These are phyloP conservation scores for Yasuhikotakia modesta DNA, from an alignment of 2,797 vertebrate species.

Conservation along the genomic window DNA sequence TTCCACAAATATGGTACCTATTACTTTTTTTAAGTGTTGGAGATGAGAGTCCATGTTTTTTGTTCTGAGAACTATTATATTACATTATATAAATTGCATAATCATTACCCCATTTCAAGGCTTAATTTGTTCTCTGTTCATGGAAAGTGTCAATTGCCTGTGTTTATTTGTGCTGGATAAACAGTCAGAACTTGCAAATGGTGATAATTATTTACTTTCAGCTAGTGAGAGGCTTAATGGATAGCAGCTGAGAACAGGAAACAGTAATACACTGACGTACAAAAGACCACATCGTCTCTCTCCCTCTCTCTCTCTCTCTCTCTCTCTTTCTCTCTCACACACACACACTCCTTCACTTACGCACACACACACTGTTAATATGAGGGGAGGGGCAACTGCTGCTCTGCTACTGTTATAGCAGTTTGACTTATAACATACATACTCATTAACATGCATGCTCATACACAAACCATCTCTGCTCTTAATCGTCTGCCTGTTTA, in stretches of 20 bases:
- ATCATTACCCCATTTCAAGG: background rate
- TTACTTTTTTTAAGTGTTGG: no score
- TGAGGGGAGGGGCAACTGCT: background rate
- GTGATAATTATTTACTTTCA: slow-evolving; percentile 22
- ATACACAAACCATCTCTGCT: background rate
- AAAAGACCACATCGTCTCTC: background rate
- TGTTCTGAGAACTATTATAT: background rate
- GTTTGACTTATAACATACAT: background rate
- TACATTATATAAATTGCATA: background rate
- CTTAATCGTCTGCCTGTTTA: background rate
- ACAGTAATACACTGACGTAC: slow-evolving; percentile 22
- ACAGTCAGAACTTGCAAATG: background rate
- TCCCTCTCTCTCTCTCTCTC: background rate
- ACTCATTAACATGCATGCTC: slow-evolving; percentile 2
- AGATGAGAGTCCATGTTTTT: background rate
- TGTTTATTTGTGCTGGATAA: background rate
- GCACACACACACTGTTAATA: background rate
- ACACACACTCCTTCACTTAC: background rate
- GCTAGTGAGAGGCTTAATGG: slow-evolving; percentile 10
- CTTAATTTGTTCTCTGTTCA: background rate
- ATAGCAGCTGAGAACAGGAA: slow-evolving; percentile 25
- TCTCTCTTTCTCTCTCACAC: background rate
- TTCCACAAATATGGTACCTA: no score
- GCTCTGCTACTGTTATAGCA: background rate
- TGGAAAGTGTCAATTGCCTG: background rate